phyloP scores from a whole-genome alignment of 2,888 invertebrate genomes.

The Scaptomyza tumidula region DNA sequence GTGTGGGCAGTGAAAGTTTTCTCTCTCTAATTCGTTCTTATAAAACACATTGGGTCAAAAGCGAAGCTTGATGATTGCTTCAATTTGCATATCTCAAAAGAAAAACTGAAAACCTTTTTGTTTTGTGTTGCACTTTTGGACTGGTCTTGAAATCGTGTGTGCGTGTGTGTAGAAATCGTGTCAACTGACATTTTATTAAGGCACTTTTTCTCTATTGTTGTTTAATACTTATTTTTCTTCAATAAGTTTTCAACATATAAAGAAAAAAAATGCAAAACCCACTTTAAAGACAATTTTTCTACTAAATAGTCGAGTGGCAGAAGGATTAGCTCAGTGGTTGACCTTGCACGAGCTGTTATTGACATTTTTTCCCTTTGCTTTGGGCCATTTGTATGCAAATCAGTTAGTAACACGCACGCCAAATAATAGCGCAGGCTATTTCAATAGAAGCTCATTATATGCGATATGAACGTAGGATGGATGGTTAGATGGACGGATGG shows the following conservation, averaged over 20 bases:
- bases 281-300: neutral
- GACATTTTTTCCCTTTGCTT: constrained; percentile 44
- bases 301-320: constrained; percentile 22
- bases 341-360: constrained; percentile 47
- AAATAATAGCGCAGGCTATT: constrained; percentile 50
- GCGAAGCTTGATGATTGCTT: constrained; percentile 23
- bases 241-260: too few species aligned
- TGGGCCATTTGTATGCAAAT: constrained; percentile 70
- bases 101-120: neutral
- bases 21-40: constrained; percentile 52
- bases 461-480: constrained; percentile 45
- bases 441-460: constrained; percentile 62
- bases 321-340: constrained; percentile 48
- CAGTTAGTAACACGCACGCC: constrained; percentile 66
- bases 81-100: constrained; percentile 62
- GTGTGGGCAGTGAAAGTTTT: constrained; percentile 66
- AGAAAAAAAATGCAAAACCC: too few species aligned
- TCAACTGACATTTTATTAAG: constrained; percentile 11
- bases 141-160: constrained; percentile 16
- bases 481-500: constrained; percentile 3
- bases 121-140: constrained; percentile 37
- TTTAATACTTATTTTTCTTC: too few species aligned
- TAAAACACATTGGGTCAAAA: constrained; percentile 48
- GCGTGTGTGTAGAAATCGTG: constrained; percentile 50
- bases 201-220: neutral